A percentile compares a stretch with the other conserved stretches of the same genome.
Evolutionary conservation across 2,113 vertebrate species (phyloP).

Genomic region (Phyllostomus hastatus): DNA sequence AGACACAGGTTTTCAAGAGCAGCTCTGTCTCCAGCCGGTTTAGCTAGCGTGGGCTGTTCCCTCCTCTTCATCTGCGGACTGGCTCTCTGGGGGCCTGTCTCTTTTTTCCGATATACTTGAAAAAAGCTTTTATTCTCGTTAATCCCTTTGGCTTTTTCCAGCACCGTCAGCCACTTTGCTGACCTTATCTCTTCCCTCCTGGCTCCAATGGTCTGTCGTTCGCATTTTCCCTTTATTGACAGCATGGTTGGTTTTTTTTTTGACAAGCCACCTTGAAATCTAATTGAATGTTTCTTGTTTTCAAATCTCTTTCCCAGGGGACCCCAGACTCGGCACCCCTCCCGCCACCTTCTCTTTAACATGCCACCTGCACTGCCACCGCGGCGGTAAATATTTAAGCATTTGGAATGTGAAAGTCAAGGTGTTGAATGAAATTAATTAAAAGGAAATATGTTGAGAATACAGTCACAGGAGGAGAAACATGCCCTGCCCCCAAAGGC

Average conservation of each 20-base stretch:
- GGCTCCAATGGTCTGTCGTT: background rate
- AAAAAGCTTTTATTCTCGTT: slow-evolving; percentile 43
- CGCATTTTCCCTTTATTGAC: background rate
- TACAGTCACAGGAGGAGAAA: background rate
- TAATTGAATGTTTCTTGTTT: slow-evolving; percentile 40
- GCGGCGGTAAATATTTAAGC: background rate
- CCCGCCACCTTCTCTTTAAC: background rate
- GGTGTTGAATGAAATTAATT: background rate
- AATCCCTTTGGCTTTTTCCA: background rate
- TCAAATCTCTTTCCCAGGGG: slow-evolving; percentile 9
- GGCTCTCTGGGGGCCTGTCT: background rate
- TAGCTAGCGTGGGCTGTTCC: background rate
- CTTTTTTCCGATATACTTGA: slow-evolving; percentile 17
- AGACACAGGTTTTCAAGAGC: slow-evolving; percentile 42
- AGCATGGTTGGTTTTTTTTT: background rate
- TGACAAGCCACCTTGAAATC: slow-evolving; percentile 36
- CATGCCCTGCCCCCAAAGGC: background rate
- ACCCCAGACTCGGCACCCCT: background rate
- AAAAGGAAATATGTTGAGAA: slow-evolving; percentile 19
- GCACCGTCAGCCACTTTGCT: slow-evolving; percentile 38
- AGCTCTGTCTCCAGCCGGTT: slow-evolving; percentile 16
- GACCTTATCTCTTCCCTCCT: slow-evolving; percentile 2
- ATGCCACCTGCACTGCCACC: background rate
- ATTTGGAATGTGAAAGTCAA: background rate
- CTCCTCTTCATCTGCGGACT: background rate